Conservation (phyloP, 2,797 vertebrate species). For the Mallotus villosus region DNA sequence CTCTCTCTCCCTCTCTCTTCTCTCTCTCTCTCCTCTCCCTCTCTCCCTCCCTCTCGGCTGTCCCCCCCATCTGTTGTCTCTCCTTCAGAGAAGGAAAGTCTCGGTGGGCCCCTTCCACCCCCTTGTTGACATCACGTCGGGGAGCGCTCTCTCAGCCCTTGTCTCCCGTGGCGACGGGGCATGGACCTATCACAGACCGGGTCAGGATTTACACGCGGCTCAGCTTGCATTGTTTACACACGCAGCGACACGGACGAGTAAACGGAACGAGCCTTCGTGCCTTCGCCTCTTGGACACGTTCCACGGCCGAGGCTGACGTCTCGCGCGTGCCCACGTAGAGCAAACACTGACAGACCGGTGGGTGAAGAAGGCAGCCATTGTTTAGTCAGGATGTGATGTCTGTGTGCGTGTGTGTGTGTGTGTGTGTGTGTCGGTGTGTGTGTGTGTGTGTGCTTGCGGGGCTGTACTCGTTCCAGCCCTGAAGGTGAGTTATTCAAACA, state of each 20-base stretch:
- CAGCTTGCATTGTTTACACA: background rate
- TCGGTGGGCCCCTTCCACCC: background rate
- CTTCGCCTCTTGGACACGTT: background rate
- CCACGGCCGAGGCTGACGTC: constrained; percentile 36
- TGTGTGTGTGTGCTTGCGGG: too few species aligned
- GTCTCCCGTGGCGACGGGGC: background rate
- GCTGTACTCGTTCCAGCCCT: constrained; percentile 38
- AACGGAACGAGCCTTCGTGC: background rate
- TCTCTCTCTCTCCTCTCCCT: too few species aligned
- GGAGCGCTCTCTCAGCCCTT: background rate
- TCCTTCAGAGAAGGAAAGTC: constrained; percentile 18
- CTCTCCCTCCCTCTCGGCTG: constrained; percentile 28
- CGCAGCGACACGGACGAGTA: background rate
- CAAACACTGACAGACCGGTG: constrained; percentile 50
- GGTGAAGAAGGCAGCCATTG: constrained; percentile 22
- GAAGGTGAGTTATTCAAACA: constrained; percentile 35
- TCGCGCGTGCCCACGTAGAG: constrained; percentile 40
- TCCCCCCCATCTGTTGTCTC: constrained; percentile 28
- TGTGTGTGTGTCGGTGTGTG: too few species aligned
- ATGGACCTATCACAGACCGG: too few species aligned
- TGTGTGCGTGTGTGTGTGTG: constrained; percentile 2
- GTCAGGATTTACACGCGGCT: background rate
- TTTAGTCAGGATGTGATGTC: constrained; percentile 48
- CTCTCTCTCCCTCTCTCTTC: background rate
- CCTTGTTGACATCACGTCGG: background rate